phyloP scores from a whole-genome alignment of 2,113 vertebrate species.

The Prunella fulvescens region DNA sequence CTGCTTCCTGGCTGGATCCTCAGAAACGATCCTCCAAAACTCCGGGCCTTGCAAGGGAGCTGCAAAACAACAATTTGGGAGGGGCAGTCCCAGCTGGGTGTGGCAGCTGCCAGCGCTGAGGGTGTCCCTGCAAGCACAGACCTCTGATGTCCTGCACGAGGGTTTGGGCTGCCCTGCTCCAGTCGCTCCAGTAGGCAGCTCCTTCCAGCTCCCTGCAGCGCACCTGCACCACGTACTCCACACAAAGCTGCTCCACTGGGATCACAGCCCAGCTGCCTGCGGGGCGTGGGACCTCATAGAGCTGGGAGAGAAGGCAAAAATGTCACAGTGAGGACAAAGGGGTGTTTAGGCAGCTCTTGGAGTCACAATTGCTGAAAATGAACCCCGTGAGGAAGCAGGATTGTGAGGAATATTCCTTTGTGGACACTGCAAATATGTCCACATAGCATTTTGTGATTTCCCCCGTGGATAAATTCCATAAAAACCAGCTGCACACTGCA shows the following conservation, averaged over 20 bases:
- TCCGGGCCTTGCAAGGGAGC: slow-evolving; percentile 87
- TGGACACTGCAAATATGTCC: not conserved
- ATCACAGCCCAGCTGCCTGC: slow-evolving; percentile 34
- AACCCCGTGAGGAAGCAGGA: not conserved
- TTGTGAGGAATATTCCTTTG: not conserved
- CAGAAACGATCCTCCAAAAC: slow-evolving; percentile 83
- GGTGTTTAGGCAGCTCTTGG: not conserved
- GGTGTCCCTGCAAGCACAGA: not conserved
- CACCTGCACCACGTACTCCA: slow-evolving; percentile 75
- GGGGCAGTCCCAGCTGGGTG: not conserved
- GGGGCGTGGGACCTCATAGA: not conserved
- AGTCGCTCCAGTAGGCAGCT: slow-evolving; percentile 85
- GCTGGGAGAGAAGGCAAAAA: slow-evolving; percentile 39
- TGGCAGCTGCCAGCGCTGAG: not conserved
- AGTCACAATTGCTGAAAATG: not conserved
- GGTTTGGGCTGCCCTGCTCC: slow-evolving; percentile 76
- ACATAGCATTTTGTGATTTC: not conserved
- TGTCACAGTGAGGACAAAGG: not conserved
- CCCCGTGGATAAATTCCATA: not conserved
- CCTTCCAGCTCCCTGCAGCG: slow-evolving; percentile 75
- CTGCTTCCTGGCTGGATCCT: slow-evolving; percentile 66
- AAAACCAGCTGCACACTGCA: fast-evolving
- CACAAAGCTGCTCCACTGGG: slow-evolving; percentile 72
- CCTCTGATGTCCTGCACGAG: slow-evolving; percentile 79
- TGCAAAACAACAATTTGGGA: slow-evolving; percentile 43